These are phyloP conservation scores for Dryomyza anilis DNA, from an alignment of 2,888 invertebrate genomes.

Conservation along the genomic window DNA sequence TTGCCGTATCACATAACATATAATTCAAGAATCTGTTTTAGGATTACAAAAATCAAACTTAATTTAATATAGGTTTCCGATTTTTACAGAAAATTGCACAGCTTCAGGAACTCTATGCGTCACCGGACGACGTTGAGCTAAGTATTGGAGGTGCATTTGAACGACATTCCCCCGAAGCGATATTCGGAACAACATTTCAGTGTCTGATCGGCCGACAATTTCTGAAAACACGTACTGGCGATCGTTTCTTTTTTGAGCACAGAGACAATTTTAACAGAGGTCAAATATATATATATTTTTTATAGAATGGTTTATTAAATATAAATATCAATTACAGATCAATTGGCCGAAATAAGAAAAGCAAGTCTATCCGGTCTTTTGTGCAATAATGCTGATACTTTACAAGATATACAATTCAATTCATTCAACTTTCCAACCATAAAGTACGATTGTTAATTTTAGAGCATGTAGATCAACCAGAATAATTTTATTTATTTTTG, in stretches of 20 bases:
- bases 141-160: slow-evolving; percentile 74
- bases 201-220: slow-evolving; percentile 76
- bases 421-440: slow-evolving; percentile 46
- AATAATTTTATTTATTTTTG: slow-evolving; percentile 3
- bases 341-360: slow-evolving; percentile 77
- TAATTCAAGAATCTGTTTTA: too few species aligned
- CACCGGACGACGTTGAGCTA: slow-evolving; percentile 74
- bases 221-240: slow-evolving; percentile 70
- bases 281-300: slow-evolving; percentile 59
- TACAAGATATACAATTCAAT: slow-evolving; percentile 67
- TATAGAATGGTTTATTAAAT: background rate
- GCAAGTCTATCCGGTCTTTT: slow-evolving; percentile 75
- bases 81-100: slow-evolving; percentile 64
- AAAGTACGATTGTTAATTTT: slow-evolving; percentile 37
- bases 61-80: background rate
- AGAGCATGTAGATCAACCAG: background rate
- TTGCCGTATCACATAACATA: too few species aligned
- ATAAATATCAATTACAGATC: slow-evolving; percentile 58
- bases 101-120: slow-evolving; percentile 65
- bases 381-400: slow-evolving; percentile 74
- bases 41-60: too few species aligned
- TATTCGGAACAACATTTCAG: slow-evolving; percentile 74
- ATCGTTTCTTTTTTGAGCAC: slow-evolving; percentile 74
- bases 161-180: slow-evolving; percentile 66
- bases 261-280: slow-evolving; percentile 61